Base-by-base conservation (phyloP, 2,888 invertebrate genomes). In the Acleris laterana region DNA sequence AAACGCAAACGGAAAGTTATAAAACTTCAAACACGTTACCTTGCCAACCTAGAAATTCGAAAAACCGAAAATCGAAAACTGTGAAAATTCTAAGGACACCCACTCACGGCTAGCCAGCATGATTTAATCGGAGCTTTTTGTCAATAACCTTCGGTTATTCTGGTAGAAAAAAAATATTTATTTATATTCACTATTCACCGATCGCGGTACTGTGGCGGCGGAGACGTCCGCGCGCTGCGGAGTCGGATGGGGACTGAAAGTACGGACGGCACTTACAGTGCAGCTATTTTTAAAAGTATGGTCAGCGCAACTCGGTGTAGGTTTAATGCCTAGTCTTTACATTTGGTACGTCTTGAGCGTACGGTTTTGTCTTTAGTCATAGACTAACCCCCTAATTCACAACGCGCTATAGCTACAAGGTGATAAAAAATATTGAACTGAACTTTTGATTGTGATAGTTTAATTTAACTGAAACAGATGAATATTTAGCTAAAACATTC, bases 61-160 rank as follows among this genome's bases (percentile, higher is more conserved):
- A 38, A 38, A 38, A 38, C 11, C 11, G 32, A 38, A 17, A n/a
- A 19, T 17, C 48, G 9, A 85, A 83, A 81, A 74, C 76, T 77
- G 77, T 32, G 38, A 38, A 38, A 38, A 38, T 38, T 38, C 38
- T 13, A 38, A 38, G 77, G 79, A 73, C 72, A 74, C 72, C 74
- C 38, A 38, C 38, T 38, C 38, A 38, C 78, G 82, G 74, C 78
- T 79, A 79, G 17, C 49, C 57, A 57, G 57, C 57, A 57, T 44
- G 44, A 46, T 87, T 89, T 85, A 86, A 88, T 88, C 87, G 85
- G 87, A 83, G 88, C 81, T 85, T 89, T 90, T 88, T 89, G 89
- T 90, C 89, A 90, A 90, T 90, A 90, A 90, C 90, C 91, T 91
- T 90, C 90, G 86, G 86, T 89, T 90, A 90, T 90, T 90, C 88